phyloP scores from a whole-genome alignment of 2,797 vertebrate species.

The Gobio occitaniae region DNA sequence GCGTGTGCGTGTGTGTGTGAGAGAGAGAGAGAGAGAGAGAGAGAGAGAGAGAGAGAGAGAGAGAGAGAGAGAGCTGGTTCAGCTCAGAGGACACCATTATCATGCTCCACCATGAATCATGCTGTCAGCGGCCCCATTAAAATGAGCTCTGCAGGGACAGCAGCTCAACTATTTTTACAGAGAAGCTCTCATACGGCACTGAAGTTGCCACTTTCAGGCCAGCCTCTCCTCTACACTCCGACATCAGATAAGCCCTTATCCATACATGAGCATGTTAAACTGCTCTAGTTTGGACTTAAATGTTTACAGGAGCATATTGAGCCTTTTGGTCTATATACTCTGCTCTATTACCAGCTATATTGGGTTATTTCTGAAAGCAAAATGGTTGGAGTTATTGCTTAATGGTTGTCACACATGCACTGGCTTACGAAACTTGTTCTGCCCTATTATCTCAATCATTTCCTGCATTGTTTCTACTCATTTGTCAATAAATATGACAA shows the following conservation, averaged over 20 bases:
- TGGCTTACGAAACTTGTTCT: background rate
- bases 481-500: background rate
- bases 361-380: background rate
- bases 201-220: constrained; percentile 37
- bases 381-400: no score
- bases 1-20: background rate
- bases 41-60: no score
- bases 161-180: constrained; percentile 60
- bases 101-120: constrained; percentile 66
- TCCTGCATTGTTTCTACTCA: background rate
- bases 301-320: background rate
- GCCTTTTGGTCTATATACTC: background rate
- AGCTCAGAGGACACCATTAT: constrained; percentile 67
- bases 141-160: constrained; percentile 56
- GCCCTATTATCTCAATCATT: background rate
- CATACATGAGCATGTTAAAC: background rate
- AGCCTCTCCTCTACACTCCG: constrained; percentile 49
- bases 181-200: constrained; percentile 12
- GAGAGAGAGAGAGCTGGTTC: constrained; percentile 57
- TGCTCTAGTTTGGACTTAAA: background rate
- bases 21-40: background rate
- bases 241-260: constrained; percentile 10
- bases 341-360: background rate
- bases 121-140: constrained; percentile 63
- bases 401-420: background rate